phyloP scores from a whole-genome alignment of 2,797 vertebrate species.

The Trichosurus vulpecula region DNA sequence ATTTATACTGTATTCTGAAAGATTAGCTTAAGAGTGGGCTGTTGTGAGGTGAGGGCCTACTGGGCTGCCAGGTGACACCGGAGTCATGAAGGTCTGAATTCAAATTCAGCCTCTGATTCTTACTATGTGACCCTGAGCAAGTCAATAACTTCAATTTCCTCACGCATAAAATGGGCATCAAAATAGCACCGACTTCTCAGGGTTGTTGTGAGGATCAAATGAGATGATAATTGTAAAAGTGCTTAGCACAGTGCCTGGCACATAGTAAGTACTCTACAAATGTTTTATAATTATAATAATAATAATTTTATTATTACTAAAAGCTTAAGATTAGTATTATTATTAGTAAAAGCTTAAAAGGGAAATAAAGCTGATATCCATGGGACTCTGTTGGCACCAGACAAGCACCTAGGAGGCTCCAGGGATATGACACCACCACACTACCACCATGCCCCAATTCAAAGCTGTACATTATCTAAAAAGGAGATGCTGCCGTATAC shows the following conservation, averaged over 20 bases:
- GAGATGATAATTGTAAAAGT: neutral
- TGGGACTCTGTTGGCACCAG: neutral
- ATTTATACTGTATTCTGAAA: neutral
- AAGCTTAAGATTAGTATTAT: neutral
- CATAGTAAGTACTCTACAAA: neutral
- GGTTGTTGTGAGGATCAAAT: neutral
- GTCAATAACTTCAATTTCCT: neutral
- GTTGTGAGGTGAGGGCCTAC: neutral
- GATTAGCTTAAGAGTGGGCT: neutral
- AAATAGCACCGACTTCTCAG: neutral
- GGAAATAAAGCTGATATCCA: neutral
- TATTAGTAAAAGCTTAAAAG: neutral
- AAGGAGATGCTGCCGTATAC: no score
- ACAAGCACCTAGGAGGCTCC: neutral
- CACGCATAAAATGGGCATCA: neutral
- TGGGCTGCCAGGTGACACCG: neutral
- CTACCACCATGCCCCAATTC: neutral
- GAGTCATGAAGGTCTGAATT: neutral
- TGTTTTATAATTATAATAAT: neutral
- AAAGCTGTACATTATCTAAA: neutral
- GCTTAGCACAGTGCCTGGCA: neutral
- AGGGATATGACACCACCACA: neutral
- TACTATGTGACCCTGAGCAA: neutral
- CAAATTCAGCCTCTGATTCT: neutral
- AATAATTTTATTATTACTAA: neutral